These are phyloP conservation scores for Scopus umbretta DNA, from an alignment of 2,113 vertebrate species.

Conservation along the genomic window DNA sequence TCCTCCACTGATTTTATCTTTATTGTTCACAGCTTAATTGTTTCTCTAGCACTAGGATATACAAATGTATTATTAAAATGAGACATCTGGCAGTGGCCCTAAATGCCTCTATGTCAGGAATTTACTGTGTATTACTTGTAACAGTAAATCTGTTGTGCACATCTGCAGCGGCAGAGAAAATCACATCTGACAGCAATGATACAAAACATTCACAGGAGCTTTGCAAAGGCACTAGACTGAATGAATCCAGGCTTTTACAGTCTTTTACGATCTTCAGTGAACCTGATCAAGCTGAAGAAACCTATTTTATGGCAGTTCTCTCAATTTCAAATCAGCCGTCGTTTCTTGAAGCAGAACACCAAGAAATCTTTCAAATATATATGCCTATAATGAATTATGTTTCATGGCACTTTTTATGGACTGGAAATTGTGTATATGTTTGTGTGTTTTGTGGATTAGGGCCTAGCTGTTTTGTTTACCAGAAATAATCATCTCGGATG, in stretches of 20 bases:
- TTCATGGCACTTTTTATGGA: not conserved
- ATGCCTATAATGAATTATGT: not conserved
- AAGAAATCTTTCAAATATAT: conserved; percentile 23
- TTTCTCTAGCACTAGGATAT: conserved; percentile 36
- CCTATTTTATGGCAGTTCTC: conserved; percentile 23
- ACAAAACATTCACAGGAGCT: conserved; percentile 49
- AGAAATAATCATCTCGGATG: not conserved
- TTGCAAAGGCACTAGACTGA: conserved; percentile 29
- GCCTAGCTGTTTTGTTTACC: not conserved
- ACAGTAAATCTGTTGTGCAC: conserved; percentile 50
- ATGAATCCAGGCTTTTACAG: conserved; percentile 43
- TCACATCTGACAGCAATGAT: conserved; percentile 39
- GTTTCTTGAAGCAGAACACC: not conserved
- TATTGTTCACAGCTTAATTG: conserved; percentile 51
- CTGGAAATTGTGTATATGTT: not conserved
- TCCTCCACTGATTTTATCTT: conserved; percentile 59
- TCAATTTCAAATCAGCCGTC: conserved; percentile 3
- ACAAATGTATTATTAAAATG: conserved; percentile 62
- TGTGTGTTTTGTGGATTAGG: not conserved
- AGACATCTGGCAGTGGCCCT: conserved; percentile 50
- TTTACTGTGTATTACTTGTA: conserved; percentile 55
- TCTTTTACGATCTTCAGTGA: conserved; percentile 26
- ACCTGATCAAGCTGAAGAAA: conserved; percentile 42
- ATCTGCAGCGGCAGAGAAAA: conserved; percentile 50
- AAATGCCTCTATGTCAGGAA: conserved; percentile 52